These are phyloP conservation scores for Palythoa heliodiscus DNA, from an alignment of 92 coral and sea anemone genomes.

Conservation along the genomic window DNA sequence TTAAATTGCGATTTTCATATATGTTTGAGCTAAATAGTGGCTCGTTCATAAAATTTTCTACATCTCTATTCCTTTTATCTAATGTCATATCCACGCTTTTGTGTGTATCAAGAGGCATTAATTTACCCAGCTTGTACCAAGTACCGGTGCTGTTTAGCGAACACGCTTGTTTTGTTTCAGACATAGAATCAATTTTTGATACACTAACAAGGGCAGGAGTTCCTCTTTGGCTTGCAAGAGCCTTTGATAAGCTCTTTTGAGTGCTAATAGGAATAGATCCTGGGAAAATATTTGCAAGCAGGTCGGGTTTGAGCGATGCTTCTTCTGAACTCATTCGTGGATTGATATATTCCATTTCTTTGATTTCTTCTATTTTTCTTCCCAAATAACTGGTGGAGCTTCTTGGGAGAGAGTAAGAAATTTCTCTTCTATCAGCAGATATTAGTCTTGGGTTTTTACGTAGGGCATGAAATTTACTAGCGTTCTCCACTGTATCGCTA, in stretches of 20 bases:
- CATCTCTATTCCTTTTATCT: neutral
- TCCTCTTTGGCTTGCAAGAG: neutral
- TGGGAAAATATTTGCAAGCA: neutral
- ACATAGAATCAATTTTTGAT: neutral
- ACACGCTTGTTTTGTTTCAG: neutral
- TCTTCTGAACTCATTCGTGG: neutral
- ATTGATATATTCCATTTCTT: neutral
- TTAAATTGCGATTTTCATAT: neutral
- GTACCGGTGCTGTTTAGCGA: neutral
- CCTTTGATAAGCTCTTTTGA: neutral
- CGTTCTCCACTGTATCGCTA: neutral
- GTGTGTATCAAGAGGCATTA: neutral
- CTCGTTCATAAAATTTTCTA: neutral
- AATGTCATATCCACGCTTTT: neutral
- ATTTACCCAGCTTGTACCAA: neutral
- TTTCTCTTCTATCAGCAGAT: neutral
- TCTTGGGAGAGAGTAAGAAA: conserved; percentile 12
- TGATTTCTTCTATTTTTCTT: neutral
- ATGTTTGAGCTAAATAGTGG: neutral
- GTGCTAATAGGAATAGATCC: neutral
- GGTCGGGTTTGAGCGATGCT: neutral
- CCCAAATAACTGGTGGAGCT: neutral
- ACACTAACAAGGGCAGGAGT: neutral
- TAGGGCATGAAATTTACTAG: neutral
- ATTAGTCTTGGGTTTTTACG: neutral